Evolutionary conservation across 2,888 invertebrate species (phyloP).

Genomic region (Pterostichus niger): DNA sequence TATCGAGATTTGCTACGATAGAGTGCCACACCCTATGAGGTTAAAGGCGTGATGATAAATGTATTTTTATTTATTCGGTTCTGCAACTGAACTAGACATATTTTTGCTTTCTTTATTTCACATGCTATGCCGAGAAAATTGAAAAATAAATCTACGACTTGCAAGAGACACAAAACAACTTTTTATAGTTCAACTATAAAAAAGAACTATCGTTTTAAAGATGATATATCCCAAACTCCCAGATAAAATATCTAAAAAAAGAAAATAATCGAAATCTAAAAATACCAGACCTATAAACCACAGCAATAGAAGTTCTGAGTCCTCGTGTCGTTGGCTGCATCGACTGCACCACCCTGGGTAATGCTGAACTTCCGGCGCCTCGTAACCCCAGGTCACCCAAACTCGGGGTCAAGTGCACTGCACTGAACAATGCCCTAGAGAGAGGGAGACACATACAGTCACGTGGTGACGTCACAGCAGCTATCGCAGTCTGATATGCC

Average conservation of each 20-base stretch:
- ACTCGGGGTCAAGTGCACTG: conserved; percentile 41
- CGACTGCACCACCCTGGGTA: conserved; percentile 34
- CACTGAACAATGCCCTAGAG: conserved; percentile 1
- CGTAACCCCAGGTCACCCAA: conserved; percentile 44
- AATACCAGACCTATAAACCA: neutral
- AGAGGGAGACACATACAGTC: neutral
- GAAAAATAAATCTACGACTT: conserved; percentile 21
- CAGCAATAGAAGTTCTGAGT: neutral
- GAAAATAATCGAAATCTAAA: conserved; percentile 9
- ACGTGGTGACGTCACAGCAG: conserved; percentile 7
- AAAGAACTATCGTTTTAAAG: neutral
- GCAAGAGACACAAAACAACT: conserved; percentile 21
- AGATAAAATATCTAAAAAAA: neutral
- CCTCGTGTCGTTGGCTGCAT: neutral
- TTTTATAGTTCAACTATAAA: conserved; percentile 5
- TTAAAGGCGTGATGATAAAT: too few species aligned
- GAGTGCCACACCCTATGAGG: too few species aligned
- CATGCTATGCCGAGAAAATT: neutral
- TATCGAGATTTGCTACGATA: too few species aligned
- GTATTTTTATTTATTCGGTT: too few species aligned
- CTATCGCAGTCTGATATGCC: conserved; percentile 2
- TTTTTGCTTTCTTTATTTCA: conserved; percentile 25
- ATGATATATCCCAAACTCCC: neutral
- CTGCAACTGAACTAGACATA: conserved; percentile 1
- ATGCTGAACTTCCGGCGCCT: conserved; percentile 48